Conservation (phyloP, 2,888 invertebrate species). For the Mantis religiosa region DNA sequence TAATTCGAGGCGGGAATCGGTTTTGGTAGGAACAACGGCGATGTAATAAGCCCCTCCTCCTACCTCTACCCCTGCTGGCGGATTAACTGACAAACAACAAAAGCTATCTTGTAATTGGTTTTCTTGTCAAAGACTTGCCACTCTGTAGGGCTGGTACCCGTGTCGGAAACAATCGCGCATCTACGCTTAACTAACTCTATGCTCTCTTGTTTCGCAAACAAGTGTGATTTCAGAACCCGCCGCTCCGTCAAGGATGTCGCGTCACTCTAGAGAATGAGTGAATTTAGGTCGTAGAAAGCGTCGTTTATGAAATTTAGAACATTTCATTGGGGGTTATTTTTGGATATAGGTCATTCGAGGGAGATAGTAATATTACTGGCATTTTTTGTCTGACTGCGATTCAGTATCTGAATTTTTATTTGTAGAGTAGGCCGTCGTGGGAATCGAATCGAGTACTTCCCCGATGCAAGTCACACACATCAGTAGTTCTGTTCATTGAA, state of each 20-base stretch:
- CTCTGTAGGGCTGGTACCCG: background rate
- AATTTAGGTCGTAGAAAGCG: no score
- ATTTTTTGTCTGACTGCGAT: no score
- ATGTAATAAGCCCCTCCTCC: background rate
- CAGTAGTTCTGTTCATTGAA: no score
- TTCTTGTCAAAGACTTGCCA: constrained; percentile 6
- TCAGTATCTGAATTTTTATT: no score
- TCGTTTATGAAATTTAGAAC: no score
- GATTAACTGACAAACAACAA: constrained; percentile 1
- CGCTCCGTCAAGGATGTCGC: background rate
- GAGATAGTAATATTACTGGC: no score
- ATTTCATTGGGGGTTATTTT: no score
- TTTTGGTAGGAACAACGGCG: background rate
- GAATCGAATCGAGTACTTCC: no score
- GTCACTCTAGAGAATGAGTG: background rate
- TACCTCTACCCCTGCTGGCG: background rate
- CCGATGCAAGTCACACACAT: no score
- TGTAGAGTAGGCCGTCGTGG: no score
- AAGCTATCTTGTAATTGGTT: constrained; percentile 7
- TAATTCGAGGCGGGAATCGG: background rate
- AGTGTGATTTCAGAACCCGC: background rate
- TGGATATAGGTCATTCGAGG: no score
- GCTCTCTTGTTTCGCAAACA: background rate
- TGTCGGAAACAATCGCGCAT: background rate
- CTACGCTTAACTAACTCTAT: background rate